Evolutionary conservation across 2,888 invertebrate genomes (phyloP), one percentile per base, ranked within the genome.

Genomic region (Chrysolina oricalcia): DNA sequence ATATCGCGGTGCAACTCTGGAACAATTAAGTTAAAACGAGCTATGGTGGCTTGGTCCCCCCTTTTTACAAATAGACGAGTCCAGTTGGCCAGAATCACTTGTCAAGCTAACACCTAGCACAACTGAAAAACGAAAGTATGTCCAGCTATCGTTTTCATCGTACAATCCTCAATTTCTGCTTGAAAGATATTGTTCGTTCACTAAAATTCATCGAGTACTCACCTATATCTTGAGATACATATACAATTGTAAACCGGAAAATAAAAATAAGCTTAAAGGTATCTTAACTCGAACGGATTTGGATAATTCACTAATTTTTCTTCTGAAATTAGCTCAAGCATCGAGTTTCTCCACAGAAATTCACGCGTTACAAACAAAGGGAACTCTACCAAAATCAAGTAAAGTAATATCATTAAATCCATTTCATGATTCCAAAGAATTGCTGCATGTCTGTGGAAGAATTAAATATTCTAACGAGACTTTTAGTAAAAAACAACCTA

Each of bases 1-100:
- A 1, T 85, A 84, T 0, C 64, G 86, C 48, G 86, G 86, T 11
- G n/a, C 19, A 35, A 19, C 19, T 8, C 63, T 64, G 17, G 19
- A 64, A 0, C 10, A 43, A 43, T 43, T 10, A 43, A 43, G 10
- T 8, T 2, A 1, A 43, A 43, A 43, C 43, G 43, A 10, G 9
- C 15, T 43, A 43, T 43, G 43, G 43, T 43, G 43, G 43, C 6
- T 15, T 15, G 43, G 43, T 8, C 43, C 43, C 43, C 43, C 43
- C 15, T 43, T 43, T 15, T 43, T 43, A 43, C 43, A 43, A 8
- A 43, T 43, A 8, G 43, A 43, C 15, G 9, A 15, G 15, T 10
- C 43, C 15, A 15, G 15, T 43, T 43, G 43, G 43, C 43, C 43
- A 43, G 43, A 43, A 15, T 43, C 43, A 43, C 43, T 10, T 15